phyloP scores from a whole-genome alignment of 1,140 invertebrate genomes.

The Aphaenogaster rudis region DNA sequence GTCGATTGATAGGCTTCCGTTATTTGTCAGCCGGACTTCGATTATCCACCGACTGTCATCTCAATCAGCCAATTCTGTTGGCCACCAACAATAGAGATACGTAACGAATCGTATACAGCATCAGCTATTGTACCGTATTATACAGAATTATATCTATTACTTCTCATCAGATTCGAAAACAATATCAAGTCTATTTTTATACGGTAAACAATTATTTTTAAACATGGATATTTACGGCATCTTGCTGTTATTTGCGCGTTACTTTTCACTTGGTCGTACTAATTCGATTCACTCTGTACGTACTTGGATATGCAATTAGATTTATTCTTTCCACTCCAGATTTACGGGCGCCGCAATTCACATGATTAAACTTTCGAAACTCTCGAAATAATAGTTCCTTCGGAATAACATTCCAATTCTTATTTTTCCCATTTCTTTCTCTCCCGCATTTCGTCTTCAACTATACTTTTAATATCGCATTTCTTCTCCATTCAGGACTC shows the following conservation, averaged over 20 bases:
- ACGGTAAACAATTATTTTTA: not conserved
- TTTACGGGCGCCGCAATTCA: not conserved
- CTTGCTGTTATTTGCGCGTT: not conserved
- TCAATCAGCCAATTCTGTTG: constrained; percentile 35
- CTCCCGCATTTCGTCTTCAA: not conserved
- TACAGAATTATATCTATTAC: not conserved
- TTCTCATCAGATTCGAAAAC: not conserved
- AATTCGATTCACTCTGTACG: not conserved
- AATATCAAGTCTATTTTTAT: not conserved
- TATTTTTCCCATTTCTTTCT: not conserved
- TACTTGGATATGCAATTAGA: not conserved
- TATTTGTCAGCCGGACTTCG: constrained; percentile 29
- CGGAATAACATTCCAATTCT: constrained; percentile 9
- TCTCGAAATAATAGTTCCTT: constrained; percentile 26
- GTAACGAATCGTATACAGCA: not conserved
- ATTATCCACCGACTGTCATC: constrained; percentile 34
- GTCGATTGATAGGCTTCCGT: constrained; percentile 32
- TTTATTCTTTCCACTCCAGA: not conserved
- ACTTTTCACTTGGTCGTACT: not conserved
- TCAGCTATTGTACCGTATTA: not conserved
- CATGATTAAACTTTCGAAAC: constrained; percentile 11
- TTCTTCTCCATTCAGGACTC: constrained; percentile 36
- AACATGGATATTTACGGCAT: not conserved
- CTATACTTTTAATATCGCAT: constrained; percentile 12
- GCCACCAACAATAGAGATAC: not conserved